Evolutionary conservation across 2,113 vertebrate genomes (phyloP), one percentile per base, ranked within the genome.

Genomic region (Crotalus helleri): DNA sequence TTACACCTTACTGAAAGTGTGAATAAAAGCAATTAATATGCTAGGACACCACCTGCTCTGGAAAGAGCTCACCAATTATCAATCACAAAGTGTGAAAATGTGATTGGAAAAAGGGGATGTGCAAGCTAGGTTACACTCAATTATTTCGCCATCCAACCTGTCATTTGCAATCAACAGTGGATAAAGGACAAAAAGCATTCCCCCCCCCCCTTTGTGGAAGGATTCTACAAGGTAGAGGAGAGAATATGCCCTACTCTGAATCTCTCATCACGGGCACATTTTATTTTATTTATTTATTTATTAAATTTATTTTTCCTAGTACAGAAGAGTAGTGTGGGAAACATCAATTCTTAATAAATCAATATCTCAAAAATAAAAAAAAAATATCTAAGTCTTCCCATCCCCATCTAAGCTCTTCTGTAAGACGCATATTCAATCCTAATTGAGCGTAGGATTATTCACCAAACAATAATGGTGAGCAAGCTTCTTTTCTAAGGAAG

Each of bases 1-100:
- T 93, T 93, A 89, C 94, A 93, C 94, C 85, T 93, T 90, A n/a
- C 85, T 12, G 55, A 91, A 61, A 90, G 85, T 90, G 92, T 87
- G 92, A 92, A 87, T 86, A n/a, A 91, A 90, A 64, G 89, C 94
- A 93, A 93, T 94, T 92, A 93, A 92, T 88, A 93, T 90, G 89
- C 92, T 46, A 49, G 91, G 92, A 58, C 92, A 90, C 92, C 94
- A 94, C 92, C 94, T 93, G 94, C 92, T 93, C 85, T 54, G 64
- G 81, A 61, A 93, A 93, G 86, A 92, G 88, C 85, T 74, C 87
- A 90, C 91, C 91, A 93, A 94, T 94, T 94, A 94, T 89, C 88
- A 88, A 87, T 85, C 89, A 92, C 46, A 92, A 93, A 88, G 92
- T 94, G 92, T 90, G 91, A 94, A 94, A 94, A 92, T 64, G 85